Evolutionary conservation across 2,888 invertebrate genomes (phyloP).

Genomic region (Lomographa bimaculata): DNA sequence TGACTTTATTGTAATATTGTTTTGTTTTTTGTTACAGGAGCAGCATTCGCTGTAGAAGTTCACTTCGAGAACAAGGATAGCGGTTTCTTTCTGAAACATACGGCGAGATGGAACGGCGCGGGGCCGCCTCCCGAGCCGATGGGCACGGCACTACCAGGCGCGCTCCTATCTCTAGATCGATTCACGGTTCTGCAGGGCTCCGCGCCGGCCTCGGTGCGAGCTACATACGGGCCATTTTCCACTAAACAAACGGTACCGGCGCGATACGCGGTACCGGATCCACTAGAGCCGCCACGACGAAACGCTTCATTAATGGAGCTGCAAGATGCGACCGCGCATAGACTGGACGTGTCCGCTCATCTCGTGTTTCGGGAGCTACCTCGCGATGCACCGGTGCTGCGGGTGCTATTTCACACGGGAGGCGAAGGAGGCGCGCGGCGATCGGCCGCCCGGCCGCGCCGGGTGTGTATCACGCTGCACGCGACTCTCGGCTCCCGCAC

Average conservation of each 20-base stretch:
- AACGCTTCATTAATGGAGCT: constrained; percentile 83
- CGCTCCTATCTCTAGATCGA: constrained; percentile 91
- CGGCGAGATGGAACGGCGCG: constrained; percentile 87
- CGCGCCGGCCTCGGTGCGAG: constrained; percentile 94
- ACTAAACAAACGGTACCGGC: constrained; percentile 97
- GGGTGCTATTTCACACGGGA: constrained; percentile 96
- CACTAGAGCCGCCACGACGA: constrained; percentile 85
- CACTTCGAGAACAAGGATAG: constrained; percentile 96
- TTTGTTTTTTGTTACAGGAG: constrained; percentile 83
- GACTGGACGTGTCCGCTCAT: constrained; percentile 96
- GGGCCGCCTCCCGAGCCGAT: constrained; percentile 74
- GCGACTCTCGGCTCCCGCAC: constrained; percentile 85
- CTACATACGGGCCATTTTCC: constrained; percentile 97
- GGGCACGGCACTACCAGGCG: constrained; percentile 83
- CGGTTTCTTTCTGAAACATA: constrained; percentile 94
- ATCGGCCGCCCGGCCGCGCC: constrained; percentile 87
- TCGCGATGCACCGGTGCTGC: constrained; percentile 94
- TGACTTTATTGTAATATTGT: constrained; percentile 44
- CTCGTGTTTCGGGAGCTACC: constrained; percentile 94
- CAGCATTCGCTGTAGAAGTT: constrained; percentile 90
- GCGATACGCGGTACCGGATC: constrained; percentile 93
- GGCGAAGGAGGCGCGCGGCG: constrained; percentile 92
- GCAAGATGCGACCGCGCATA: constrained; percentile 87
- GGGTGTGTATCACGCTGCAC: constrained; percentile 92
- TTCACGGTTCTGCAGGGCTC: constrained; percentile 96